Percentiles rank a stretch among this genome's conserved stretches.
Conservation (phyloP, 2,888 invertebrate genomes). For the Hirtodrosophila histrioides region DNA sequence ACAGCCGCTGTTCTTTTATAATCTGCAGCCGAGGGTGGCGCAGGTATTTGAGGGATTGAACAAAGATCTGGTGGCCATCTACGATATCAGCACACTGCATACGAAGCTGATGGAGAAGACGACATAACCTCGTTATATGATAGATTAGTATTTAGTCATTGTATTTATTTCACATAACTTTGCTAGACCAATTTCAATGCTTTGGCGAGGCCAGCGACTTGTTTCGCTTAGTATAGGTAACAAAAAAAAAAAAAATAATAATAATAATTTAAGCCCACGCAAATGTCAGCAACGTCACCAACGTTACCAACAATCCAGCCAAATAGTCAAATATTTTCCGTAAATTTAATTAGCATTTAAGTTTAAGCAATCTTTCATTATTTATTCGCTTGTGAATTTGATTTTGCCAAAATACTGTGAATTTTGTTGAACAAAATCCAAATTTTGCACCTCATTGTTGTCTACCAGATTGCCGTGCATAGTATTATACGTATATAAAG, state of each 20-base stretch:
- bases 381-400: conserved; percentile 51
- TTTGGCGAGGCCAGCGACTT: conserved; percentile 66
- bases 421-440: conserved; percentile 50
- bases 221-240: conserved; percentile 32
- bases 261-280: conserved; percentile 48
- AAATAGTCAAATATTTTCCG: conserved; percentile 62
- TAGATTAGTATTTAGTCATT: conserved; percentile 53
- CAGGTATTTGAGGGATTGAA: conserved; percentile 92
- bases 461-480: conserved; percentile 50
- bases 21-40: conserved; percentile 92
- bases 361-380: conserved; percentile 59
- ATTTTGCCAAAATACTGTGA: conserved; percentile 55
- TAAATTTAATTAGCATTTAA: conserved; percentile 77
- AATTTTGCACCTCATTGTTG: conserved; percentile 55
- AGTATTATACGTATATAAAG: conserved; percentile 63
- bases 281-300: conserved; percentile 28
- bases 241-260: conserved; percentile 8
- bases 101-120: conserved; percentile 85
- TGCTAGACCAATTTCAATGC: conserved; percentile 48
- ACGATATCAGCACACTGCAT: conserved; percentile 90
- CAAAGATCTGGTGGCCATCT: conserved; percentile 90
- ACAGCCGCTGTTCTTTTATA: conserved; percentile 92
- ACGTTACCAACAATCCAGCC: conserved; percentile 44
- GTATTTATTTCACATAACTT: conserved; percentile 51
- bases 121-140: conserved; percentile 51